Evolutionary conservation across 2,113 vertebrate genomes (phyloP).

Genomic region (Fukomys damarensis): DNA sequence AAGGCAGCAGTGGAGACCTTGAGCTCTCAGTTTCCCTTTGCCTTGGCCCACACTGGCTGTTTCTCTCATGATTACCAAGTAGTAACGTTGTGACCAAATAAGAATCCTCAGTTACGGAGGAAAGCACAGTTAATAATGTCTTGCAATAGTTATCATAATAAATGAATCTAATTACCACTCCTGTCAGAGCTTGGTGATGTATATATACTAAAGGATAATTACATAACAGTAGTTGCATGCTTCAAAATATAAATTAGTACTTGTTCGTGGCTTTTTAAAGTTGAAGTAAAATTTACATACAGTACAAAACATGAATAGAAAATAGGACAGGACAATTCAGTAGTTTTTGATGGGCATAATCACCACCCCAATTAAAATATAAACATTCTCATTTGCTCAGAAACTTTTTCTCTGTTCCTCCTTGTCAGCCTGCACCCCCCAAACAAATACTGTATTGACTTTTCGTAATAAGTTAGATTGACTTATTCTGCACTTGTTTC

Average conservation of each 20-base stretch:
- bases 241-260: not conserved
- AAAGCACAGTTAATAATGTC: not conserved
- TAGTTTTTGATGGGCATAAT: not conserved
- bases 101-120: not conserved
- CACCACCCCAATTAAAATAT: not conserved
- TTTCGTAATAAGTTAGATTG: not conserved
- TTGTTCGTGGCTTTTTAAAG: not conserved
- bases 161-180: not conserved
- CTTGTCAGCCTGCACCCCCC: not conserved
- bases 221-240: not conserved
- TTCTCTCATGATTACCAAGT: not conserved
- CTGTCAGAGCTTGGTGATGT: not conserved
- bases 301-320: not conserved
- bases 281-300: not conserved
- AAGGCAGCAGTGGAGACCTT: not conserved
- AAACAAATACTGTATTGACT: not conserved
- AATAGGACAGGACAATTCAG: not conserved
- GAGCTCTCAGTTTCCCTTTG: not conserved
- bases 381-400: not conserved
- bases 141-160: not conserved
- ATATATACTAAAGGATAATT: not conserved
- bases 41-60: not conserved
- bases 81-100: not conserved
- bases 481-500: not conserved
- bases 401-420: not conserved